Evolutionary conservation across 30 jellyfish, hydroid and myxozoan genomes (phyloP), one percentile per base, ranked within the genome.

Genomic region (Aurelia sp.): DNA sequence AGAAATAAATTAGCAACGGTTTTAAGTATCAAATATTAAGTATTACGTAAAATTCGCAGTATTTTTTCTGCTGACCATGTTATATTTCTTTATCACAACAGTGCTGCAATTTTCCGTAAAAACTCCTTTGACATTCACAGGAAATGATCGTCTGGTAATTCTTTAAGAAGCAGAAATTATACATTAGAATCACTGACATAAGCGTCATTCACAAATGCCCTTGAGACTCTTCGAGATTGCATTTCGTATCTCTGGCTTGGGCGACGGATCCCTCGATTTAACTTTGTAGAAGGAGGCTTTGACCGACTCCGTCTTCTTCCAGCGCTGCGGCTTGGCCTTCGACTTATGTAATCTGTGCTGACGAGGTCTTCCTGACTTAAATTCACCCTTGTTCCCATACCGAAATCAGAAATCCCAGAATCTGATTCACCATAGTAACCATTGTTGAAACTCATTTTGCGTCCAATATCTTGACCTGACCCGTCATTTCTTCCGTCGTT

Each of bases 321-420:
- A 13, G 60, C 31, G 20, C 24, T 64, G 35, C 71, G 77, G 57
- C 91, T 50, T 58, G 74, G 60, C 74, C 74, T 18, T 13, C 86
- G 18, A 10, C 35, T 38, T 4, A 51, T 41, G 31, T 31, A 41
- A 33, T 40, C 19, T 1, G 22, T 75, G 22, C 40, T 41, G 15
- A 13, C 17, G 17, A 53, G 41, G 67, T 76, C 40, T 16, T 72
- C 82, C 57, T 47, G 82, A 48, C 41, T 47, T 13, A 47, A 7
- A 17, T 17, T 72, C 22, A 6, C 18, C 35, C 22, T 13, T 8
- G 61, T 27, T 20, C 19, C 41, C 48, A 76, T 1, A 27, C 60
- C 87, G 24, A 10, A 76, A 11, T 76, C 76, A 4, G 87, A 76
- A 4, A 76, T 76, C 30, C 87, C 87, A 4, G 87, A 76, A 61